Percentiles rank a stretch among this genome's conserved stretches.
Conservation (phyloP, 2,888 invertebrate species). For the Agriotes lineatus region DNA sequence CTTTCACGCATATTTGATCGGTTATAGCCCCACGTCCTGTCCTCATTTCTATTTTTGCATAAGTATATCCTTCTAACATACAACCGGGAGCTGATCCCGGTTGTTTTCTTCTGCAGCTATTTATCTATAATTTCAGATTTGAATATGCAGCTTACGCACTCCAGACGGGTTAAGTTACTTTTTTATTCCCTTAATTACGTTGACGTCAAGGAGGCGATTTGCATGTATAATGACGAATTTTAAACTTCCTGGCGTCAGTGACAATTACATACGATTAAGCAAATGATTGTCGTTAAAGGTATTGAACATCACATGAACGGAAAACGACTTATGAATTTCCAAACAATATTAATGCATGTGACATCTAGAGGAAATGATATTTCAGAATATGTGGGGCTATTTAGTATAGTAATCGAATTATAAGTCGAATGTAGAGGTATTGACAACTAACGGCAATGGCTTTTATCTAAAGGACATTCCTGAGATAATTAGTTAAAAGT, state of each 20-base stretch:
- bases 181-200: constrained; percentile 37
- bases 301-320: neutral
- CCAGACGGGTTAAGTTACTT: constrained; percentile 26
- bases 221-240: constrained; percentile 35
- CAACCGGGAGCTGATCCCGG: no score
- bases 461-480: no score
- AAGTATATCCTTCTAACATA: no score
- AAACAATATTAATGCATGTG: neutral
- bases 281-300: constrained; percentile 36
- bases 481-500: no score
- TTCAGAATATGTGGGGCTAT: no score
- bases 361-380: neutral
- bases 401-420: no score
- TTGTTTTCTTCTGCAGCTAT: neutral
- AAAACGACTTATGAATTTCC: constrained; percentile 4
- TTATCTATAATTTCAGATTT: constrained; percentile 11
- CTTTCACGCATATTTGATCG: no score
- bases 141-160: constrained; percentile 13
- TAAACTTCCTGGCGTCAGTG: constrained; percentile 39
- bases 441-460: no score
- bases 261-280: constrained; percentile 43
- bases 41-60: no score
- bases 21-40: no score
- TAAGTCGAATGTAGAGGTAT: no score
- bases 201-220: constrained; percentile 37